A percentile compares a stretch with the other conserved stretches of the same genome.
These are phyloP conservation scores for Picus viridis DNA, from an alignment of 2,797 vertebrate genomes.

Conservation along the genomic window DNA sequence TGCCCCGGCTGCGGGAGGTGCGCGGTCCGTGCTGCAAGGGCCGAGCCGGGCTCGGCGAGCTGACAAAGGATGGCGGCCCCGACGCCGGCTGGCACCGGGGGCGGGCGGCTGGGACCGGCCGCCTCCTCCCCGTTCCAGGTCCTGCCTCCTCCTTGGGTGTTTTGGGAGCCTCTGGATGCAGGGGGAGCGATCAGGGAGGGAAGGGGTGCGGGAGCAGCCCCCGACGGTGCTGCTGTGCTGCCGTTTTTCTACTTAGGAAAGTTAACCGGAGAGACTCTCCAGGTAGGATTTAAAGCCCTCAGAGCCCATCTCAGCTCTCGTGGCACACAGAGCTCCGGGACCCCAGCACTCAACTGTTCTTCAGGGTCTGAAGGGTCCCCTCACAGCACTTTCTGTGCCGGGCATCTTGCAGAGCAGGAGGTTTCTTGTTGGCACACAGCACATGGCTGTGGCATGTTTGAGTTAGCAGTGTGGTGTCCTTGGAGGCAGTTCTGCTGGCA, in stretches of 20 bases:
- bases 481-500: background rate
- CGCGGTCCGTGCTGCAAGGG: background rate
- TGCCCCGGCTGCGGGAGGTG: too few relatives aligned
- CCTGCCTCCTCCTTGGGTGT: accelerated
- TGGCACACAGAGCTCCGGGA: background rate
- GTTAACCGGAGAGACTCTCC: accelerated
- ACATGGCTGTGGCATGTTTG: background rate
- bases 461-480: background rate
- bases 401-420: background rate
- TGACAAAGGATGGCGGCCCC: background rate
- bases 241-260: accelerated
- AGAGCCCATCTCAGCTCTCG: too few relatives aligned
- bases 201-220: background rate
- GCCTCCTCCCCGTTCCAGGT: background rate
- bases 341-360: too few relatives aligned
- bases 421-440: accelerated
- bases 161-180: background rate
- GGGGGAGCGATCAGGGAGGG: background rate
- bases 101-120: background rate
- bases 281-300: background rate
- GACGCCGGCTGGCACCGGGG: background rate
- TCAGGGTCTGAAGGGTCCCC: too few relatives aligned
- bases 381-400: background rate
- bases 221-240: background rate
- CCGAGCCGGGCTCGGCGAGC: background rate